Base-by-base conservation (phyloP, 2,797 vertebrate genomes). In the Staurois parvus region DNA sequence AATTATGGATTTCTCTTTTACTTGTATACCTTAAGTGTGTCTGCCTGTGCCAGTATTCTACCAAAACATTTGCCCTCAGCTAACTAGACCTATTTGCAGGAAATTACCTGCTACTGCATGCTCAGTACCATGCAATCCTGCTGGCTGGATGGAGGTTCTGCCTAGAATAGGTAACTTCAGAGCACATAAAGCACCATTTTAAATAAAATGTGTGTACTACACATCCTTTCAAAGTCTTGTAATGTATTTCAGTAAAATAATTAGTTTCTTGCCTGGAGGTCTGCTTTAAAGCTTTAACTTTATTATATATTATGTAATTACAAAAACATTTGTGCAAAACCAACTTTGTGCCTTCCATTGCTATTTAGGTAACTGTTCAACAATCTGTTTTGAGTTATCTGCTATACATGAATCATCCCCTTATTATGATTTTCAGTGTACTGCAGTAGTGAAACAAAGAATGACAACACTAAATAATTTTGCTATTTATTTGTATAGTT, bases 401-500 rank as follows among this genome's bases (percentile, higher is more conserved):
- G 21, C 19, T 59, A 59, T 59, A 59, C 52, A 59, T 59, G 21
- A 59, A 59, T 59, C 52, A 59, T 59, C 52, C 19, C 13, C 40
- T 29, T 21, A 40, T 66, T 78, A 37, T 19, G 4, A 29, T 56
- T 52, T 48, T 84, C 24, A 37, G 30, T 29, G 37, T 24, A 40
- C 42, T 26, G 17, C 29, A 37, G 34, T 45, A 29, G 26, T 48
- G 40, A 37, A 26, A 59, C 5, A 59, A 37, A 17, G 30, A 56
- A 59, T 59, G 52, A 59, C 52, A 59, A 24, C 9, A 74, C 21
- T 19, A 26, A 10, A 67, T 24, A 68, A 66, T 67, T 67, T 17
- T 28, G 28, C 26, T 79, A 30, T 79, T 74, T 67, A 73, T 45
- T 28, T 21, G 30, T 66, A 28, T 69, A 72, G 59, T 64, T 76